Base-by-base conservation (phyloP, 2,797 vertebrate genomes). In the Falco columbarius region DNA sequence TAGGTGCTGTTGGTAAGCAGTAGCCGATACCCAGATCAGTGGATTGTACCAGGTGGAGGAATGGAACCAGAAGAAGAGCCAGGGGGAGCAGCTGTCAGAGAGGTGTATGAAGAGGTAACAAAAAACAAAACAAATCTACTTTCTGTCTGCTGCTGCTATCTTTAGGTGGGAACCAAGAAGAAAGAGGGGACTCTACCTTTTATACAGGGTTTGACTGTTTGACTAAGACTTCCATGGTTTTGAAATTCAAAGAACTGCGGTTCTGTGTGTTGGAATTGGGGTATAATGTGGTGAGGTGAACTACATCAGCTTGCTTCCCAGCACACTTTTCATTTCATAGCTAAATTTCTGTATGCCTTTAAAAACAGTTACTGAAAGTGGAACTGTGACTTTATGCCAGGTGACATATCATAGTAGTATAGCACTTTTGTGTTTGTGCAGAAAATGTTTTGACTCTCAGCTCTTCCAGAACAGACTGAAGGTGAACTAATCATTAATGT, bases 21-120 rank as follows among this genome's bases (percentile, higher is more conserved):
- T 97, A 99, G 99, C 97, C 98, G 99, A 63, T 99, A 99, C 73
- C 99, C 99, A 40, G 99, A 99, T 95, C 99, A 99, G 88, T 99
- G 99, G 99, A 99, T 99, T 85, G 99, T 99, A 49, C 99, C 99
- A 0, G 99, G 99, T 89, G 99, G 99, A 89, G 99, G 99, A 75
- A 99, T 99, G 99, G 99, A 99, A 97, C 99, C 99, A 0, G 99
- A 99, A 94, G 99, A 99, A 93, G 99, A 99, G 94, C 99, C 99
- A 0, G 99, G 99, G 6, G 99, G 99, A 5, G 99, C 99, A 14
- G 99, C 99, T 0, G 98, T 99, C 74, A 98, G 99, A 96, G 99
- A 99, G 87, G 99, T 99, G 34, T 99, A 99, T 89, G 99, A 99
- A 97, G 99, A 99, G 99, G 99, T 99, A 97, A 99, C 14, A 71